These are phyloP conservation scores for Torymus aiolomorphi DNA, from an alignment of 2,888 invertebrate genomes.

Conservation along the genomic window DNA sequence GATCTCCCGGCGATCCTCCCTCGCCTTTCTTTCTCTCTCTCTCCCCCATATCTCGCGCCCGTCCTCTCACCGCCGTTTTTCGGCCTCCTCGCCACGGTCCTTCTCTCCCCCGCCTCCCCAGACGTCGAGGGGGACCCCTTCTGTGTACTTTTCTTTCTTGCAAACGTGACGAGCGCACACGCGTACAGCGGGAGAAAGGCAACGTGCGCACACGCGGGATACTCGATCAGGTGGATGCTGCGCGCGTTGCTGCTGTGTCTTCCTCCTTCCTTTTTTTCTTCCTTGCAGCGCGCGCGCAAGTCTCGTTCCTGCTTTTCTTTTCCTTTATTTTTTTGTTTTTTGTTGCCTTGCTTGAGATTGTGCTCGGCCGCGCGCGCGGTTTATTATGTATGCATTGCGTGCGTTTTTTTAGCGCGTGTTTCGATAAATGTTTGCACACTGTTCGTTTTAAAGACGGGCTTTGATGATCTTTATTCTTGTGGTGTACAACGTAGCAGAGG, in stretches of 20 bases:
- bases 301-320: background rate
- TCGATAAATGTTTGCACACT: background rate
- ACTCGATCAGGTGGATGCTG: constrained; percentile 37
- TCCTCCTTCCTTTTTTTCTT: background rate
- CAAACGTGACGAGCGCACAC: constrained; percentile 23
- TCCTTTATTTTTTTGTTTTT: background rate
- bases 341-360: background rate
- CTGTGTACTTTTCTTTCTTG: background rate
- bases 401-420: background rate
- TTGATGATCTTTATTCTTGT: too few relatives aligned
- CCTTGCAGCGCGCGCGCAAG: too few relatives aligned
- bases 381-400: background rate
- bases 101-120: too few relatives aligned
- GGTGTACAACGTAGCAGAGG: too few relatives aligned
- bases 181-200: constrained; percentile 10
- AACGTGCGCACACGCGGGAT: constrained; percentile 7
- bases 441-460: too few relatives aligned
- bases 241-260: background rate
- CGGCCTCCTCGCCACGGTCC: background rate
- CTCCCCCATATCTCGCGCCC: background rate
- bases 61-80: background rate
- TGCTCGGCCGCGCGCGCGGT: background rate
- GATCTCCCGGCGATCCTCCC: constrained; percentile 13
- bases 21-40: background rate
- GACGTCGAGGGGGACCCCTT: background rate